Evolutionary conservation across 2,888 invertebrate species (phyloP).

Genomic region (Orchesella flavescens): DNA sequence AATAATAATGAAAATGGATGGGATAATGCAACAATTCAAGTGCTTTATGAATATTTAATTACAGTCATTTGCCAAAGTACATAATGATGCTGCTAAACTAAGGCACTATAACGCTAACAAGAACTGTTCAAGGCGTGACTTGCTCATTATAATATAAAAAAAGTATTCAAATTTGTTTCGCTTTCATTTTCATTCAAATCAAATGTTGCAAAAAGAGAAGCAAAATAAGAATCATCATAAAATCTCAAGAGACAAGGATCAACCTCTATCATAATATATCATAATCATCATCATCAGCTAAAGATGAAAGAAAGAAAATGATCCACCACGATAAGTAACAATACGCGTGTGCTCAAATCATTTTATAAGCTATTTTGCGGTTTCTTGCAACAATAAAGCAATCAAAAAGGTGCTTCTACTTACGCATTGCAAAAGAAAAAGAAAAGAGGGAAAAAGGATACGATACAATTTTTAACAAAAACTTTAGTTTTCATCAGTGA

Average conservation of each 20-base stretch:
- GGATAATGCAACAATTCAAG: neutral
- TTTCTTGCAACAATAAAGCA: constrained; percentile 15
- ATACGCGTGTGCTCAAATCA: neutral
- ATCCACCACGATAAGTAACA: neutral
- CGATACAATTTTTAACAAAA: neutral
- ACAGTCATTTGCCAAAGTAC: constrained; percentile 20
- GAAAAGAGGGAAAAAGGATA: neutral
- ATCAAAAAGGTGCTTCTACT: neutral
- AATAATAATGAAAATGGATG: neutral
- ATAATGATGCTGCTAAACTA: neutral
- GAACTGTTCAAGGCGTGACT: constrained; percentile 47
- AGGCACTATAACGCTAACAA: constrained; percentile 18
- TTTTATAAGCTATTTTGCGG: neutral
- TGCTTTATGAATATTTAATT: constrained; percentile 33
- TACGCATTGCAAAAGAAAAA: constrained; percentile 1
- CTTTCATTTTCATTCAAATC: constrained; percentile 62
- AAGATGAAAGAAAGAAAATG: neutral
- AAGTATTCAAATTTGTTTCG: constrained; percentile 53
- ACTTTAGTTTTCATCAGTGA: constrained; percentile 28
- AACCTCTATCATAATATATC: constrained; percentile 35
- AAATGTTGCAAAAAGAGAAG: neutral
- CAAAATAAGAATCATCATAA: constrained; percentile 35
- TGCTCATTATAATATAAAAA: constrained; percentile 45
- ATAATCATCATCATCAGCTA: constrained; percentile 15
- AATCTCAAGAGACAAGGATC: constrained; percentile 36